Evolutionary conservation across 2,113 vertebrate species (phyloP).

Genomic region (Macquaria ambigua): DNA sequence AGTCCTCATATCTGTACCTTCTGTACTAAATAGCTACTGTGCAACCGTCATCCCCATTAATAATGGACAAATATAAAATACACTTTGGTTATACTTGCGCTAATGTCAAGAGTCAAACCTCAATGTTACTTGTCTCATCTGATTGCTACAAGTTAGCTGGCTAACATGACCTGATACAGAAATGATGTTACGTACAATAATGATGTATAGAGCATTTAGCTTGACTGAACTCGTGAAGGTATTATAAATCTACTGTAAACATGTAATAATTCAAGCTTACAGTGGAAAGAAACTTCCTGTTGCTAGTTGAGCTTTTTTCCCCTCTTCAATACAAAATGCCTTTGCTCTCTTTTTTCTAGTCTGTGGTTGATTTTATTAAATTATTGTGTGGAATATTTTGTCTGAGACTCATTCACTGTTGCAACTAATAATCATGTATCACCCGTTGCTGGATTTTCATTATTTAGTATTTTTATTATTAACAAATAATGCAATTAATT

Average conservation of each 20-base stretch:
- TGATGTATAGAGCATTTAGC: slow-evolving; percentile 52
- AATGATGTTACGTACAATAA: slow-evolving; percentile 30
- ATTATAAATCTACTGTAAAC: slow-evolving; percentile 62
- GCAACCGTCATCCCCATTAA: slow-evolving; percentile 8
- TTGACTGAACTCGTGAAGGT: slow-evolving; percentile 52
- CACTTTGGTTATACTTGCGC: slow-evolving; percentile 11
- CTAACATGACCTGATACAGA: slow-evolving; percentile 34
- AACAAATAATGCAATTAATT: background rate
- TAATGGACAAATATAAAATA: slow-evolving; percentile 13
- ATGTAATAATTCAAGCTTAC: slow-evolving; percentile 68
- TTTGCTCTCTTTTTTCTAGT: slow-evolving; percentile 76
- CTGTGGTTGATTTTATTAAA: slow-evolving; percentile 82
- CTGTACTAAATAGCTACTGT: slow-evolving; percentile 19
- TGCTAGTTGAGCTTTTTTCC: slow-evolving; percentile 58
- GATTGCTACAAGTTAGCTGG: slow-evolving; percentile 52
- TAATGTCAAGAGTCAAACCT: slow-evolving; percentile 46
- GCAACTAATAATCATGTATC: background rate
- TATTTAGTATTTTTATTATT: background rate
- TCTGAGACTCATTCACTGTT: slow-evolving; percentile 47
- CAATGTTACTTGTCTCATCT: slow-evolving; percentile 44
- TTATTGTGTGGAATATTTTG: slow-evolving; percentile 71
- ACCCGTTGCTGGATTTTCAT: background rate
- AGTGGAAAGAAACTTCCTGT: slow-evolving; percentile 64
- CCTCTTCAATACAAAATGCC: slow-evolving; percentile 70
- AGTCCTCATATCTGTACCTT: slow-evolving; percentile 30